These are phyloP conservation scores for Tubulanus polymorphus DNA, from an alignment of 2,888 invertebrate species.

Conservation along the genomic window DNA sequence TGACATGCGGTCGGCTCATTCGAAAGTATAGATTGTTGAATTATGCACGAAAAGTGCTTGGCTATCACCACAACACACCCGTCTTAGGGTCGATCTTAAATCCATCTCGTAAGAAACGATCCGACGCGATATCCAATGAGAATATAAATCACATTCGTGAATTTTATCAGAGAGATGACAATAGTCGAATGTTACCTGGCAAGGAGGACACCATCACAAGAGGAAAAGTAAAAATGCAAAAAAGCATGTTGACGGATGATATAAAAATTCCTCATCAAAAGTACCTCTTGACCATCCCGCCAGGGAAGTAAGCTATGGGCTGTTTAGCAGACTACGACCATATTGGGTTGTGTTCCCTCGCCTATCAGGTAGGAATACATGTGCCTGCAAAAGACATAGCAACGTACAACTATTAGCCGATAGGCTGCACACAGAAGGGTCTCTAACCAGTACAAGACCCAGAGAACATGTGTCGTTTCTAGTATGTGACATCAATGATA, in stretches of 20 bases:
- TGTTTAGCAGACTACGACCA: conserved; percentile 3
- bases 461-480: no score
- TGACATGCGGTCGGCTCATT: not conserved
- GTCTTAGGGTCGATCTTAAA: no score
- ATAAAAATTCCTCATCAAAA: conserved; percentile 3
- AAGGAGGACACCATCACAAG: conserved; percentile 2
- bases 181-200: conserved; percentile 2
- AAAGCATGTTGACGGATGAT: not conserved
- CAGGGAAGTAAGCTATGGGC: not conserved
- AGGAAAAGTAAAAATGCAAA: conserved; percentile 1
- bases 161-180: conserved; percentile 4
- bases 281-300: conserved; percentile 3
- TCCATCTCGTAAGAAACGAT: no score
- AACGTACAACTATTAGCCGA: conserved; percentile 1
- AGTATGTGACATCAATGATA: not conserved
- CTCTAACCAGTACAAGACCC: no score
- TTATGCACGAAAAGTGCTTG: not conserved
- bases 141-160: no score
- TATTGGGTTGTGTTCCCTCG: conserved; percentile 1
- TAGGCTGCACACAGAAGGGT: not conserved
- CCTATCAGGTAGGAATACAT: not conserved
- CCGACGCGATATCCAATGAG: no score
- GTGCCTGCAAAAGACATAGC: not conserved
- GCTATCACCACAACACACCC: not conserved
- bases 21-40: not conserved